A percentile compares a stretch with the other conserved stretches of the same genome.
phyloP scores from a whole-genome alignment of 1,140 invertebrate genomes.

The Uloborus diversus region DNA sequence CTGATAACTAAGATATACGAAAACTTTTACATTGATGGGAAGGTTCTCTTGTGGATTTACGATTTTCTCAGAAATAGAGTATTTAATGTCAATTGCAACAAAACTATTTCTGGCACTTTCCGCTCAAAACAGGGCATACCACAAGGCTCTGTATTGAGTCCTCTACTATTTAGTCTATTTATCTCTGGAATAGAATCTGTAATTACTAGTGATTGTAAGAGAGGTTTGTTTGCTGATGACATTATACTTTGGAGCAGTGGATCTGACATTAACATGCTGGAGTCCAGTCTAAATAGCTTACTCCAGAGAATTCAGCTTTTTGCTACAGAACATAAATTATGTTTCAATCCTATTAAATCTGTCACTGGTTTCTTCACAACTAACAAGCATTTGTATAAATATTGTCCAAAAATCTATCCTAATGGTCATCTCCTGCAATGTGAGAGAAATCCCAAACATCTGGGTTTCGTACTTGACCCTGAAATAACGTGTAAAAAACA shows the following conservation, averaged over 20 bases:
- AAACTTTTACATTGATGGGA: constrained; percentile 18
- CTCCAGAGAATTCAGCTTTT: too few species aligned
- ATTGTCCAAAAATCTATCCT: too few species aligned
- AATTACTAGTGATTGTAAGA: neutral
- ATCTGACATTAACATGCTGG: neutral
- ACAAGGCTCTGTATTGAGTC: neutral
- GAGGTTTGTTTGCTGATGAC: constrained; percentile 28
- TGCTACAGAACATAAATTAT: too few species aligned
- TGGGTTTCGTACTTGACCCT: too few species aligned
- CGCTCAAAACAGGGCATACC: neutral
- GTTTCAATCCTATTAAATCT: too few species aligned
- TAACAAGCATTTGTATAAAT: too few species aligned
- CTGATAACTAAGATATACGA: constrained; percentile 11
- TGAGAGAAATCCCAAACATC: too few species aligned
- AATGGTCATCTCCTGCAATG: too few species aligned
- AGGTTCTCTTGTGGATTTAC: neutral
- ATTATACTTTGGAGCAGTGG: constrained; percentile 18
- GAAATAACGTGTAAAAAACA: too few species aligned
- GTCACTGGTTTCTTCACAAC: too few species aligned
- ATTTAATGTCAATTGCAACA: constrained; percentile 17
- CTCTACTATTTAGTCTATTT: neutral
- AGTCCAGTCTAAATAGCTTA: too few species aligned
- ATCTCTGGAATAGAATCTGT: constrained; percentile 12
- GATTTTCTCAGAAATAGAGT: constrained; percentile 15
- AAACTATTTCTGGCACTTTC: neutral